Base-by-base conservation (phyloP, 2,888 invertebrate genomes). In the Sphaeridia pumilis region DNA sequence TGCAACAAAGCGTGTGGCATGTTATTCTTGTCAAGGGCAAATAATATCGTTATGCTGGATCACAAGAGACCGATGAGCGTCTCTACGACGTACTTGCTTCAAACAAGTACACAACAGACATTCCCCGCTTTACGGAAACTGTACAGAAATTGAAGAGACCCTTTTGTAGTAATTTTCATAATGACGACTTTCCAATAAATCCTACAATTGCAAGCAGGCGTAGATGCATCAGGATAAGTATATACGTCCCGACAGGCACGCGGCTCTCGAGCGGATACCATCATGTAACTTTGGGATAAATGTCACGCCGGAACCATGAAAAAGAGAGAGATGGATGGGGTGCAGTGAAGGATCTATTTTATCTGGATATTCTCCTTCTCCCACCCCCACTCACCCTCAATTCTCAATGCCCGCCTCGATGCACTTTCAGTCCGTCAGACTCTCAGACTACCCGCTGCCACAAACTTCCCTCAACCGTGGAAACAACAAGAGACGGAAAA, bases 101-200 rank as follows among this genome's bases (percentile, higher is more conserved):
- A n/a, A n/a, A n/a, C n/a, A n/a, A n/a, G n/a, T n/a, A n/a, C n/a
- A n/a, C n/a, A n/a, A n/a, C n/a, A n/a, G n/a, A n/a, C n/a, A n/a
- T n/a, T n/a, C n/a, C n/a, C n/a, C n/a, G n/a, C n/a, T n/a, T n/a
- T n/a, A n/a, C n/a, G n/a, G n/a, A n/a, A 38, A 38, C 38, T 38
- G 38, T 17, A 17, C 5, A 14, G 7, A 38, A 12, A 7, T 7
- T 38, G 10, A 14, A 31, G 38, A 14, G 20, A 38, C 38, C 38
- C 38, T 38, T 17, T n/a, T n/a, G n/a, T n/a, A 17, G 38, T 38
- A 38, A 38, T 38, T 38, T 38, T 38, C 38, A 38, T 38, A 38
- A 38, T 38, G 17, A 38, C 38, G 38, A 38, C 12, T 38, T 38
- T 17, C 38, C 38, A 38, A 38, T 38, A 38, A 38, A 38, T 7